Evolutionary conservation across 1,140 invertebrate species (phyloP), one percentile per base, ranked within the genome.

Genomic region (Dendrolimus kikuchii): DNA sequence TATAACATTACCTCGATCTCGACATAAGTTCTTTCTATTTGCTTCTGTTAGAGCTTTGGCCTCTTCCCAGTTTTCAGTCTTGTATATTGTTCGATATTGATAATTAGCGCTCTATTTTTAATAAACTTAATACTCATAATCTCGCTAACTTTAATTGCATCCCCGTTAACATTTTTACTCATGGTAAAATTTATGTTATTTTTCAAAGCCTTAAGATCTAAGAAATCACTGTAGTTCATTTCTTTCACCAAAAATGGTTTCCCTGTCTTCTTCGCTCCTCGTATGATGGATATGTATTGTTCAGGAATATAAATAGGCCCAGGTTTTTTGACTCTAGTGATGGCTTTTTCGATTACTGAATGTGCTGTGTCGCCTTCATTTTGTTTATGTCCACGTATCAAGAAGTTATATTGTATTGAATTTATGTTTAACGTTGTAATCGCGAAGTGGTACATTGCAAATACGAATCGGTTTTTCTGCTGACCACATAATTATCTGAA

Each of bases 401-500:
- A 54, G 47, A 66, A 77, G 47, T 79, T 77, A 38, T 75, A 72
- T 47, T 66, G 64, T 43, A 77, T 71, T 5, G 56, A 61, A 43
- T 60, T 64, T 46, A 75, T 57, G 36, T 55, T 55, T 41, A 63
- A 64, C 43, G 42, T 67, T 49, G 40, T 53, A 6, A 74, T 50
- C 39, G 68, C 57, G 40, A 53, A 70, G 49, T 71, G 43, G 37
- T 72, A 77, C 60, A 72, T 61, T 41, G 58, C 44, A 59, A 67
- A 50, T 38, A 74, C 59, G 41, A 54, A 78, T 58, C 66, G 53
- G 53, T 86, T 83, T 58, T 77, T 72, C 51, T 83, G 69, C 52
- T 84, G 81, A 3, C 73, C 78, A 39, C 68, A 63, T 77, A 83
- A 55, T 77, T 86, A 56, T 82, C 78, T 7, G 69, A 69, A 63